Base-by-base conservation (phyloP, 2,113 vertebrate species). In the Cygnus atratus region DNA sequence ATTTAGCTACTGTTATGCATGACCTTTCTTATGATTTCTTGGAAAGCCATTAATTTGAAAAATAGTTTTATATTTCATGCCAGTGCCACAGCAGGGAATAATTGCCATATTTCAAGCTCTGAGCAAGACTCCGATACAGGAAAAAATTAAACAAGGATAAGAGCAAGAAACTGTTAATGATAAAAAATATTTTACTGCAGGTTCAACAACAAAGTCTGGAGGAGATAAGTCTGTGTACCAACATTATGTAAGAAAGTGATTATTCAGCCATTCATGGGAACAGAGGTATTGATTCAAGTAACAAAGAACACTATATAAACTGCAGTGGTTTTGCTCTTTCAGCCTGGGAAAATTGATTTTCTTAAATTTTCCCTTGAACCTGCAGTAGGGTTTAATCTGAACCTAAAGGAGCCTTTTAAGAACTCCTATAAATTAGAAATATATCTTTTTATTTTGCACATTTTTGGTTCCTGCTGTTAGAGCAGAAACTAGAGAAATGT, bases 191-290 rank as follows among this genome's bases (percentile, higher is more conserved):
- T 86, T 77, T 86, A 88, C 63, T 74, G 61, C 70, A 78, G 28
- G 84, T 95, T 91, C 93, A 97, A 92, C 78, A 96, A 98, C 98
- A 98, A 98, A 98, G 98, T 97, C 73, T 24, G 88, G 90, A 97
- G 75, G 97, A 98, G 97, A 98, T 98, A 97, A 96, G 96, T 94
- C 89, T 73, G 62, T 87, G 93, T 97, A 98, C 97, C 85, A 96
- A 97, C 94, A 93, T 97, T 95, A 96, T 96, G 98, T 97, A 97
- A 98, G 98, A 98, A 98, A 96, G 95, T 96, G 86, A 98, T 98
- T 98, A 98, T 99, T 99, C 98, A 98, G 97, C 96, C 97, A 95
- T 98, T 98, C 97, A 96, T 97, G 97, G 97, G 97, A 98, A 98
- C 97, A 96, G 88, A 76, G 84, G 94, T 98, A 98, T 98, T 98